Base-by-base conservation (phyloP, 1,140 invertebrate species). In the Anoplolepis gracilipes region DNA sequence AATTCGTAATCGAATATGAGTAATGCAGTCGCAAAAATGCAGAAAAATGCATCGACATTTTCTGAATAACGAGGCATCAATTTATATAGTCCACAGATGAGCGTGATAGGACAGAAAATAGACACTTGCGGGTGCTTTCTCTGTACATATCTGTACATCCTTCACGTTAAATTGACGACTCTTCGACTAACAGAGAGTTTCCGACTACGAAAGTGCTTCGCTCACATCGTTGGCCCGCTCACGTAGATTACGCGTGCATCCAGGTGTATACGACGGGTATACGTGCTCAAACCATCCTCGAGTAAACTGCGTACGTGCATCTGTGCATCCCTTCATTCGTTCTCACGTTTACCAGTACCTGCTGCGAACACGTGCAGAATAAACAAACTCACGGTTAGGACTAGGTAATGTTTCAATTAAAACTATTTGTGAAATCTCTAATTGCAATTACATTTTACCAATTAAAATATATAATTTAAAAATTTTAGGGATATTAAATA, bases 241-340 rank as follows among this genome's bases (percentile, higher is more conserved):
- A 55, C 36, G 67, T 82, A 42, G 28, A 82, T 82, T 59, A 82
- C 67, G 78, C 73, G n/a, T 28, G 77, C 33, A 73, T 72, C 53
- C 76, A 67, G 42, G 33, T 81, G 77, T 57, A 46, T 36, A 42
- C 49, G 49, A 82, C 22, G 64, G 69, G 77, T 39, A n/a, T 39
- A 69, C 49, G 33, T 30, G 67, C 78, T 42, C 19, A 42, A 46
- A 55, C 67, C 25, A 30, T 81, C 53, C 19, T 57, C 25, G 36
- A 82, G 65, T 59, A 33, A 59, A 59, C 13, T 73, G 67, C 78
- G 25, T 72, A 42, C 67, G 49, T 72, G 78, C 33, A 13, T 42
- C 33, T 55, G 42, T 55, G 13, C 42, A 46, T 46, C 13, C 16
- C 46, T 64, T 77, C 19, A 55, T 42, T 42, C 13, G 30, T 28